Percentiles rank a stretch among this genome's conserved stretches.
These are phyloP conservation scores for Caenorhabditis uteleia DNA, from an alignment of 2,888 invertebrate genomes.

Conservation along the genomic window DNA sequence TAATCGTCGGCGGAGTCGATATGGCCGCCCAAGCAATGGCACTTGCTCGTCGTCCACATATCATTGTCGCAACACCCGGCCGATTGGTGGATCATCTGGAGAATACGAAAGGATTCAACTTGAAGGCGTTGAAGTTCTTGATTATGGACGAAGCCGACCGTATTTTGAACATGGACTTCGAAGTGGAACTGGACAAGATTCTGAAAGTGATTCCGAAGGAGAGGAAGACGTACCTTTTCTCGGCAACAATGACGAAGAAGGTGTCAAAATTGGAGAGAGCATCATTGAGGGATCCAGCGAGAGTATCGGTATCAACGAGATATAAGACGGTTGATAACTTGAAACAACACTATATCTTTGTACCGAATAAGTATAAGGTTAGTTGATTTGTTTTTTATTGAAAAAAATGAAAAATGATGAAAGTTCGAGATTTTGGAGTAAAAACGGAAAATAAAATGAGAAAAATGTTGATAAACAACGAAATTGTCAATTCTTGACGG, in stretches of 20 bases:
- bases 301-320: slow-evolving; percentile 87
- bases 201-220: slow-evolving; percentile 88
- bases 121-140: slow-evolving; percentile 81
- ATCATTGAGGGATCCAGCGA: slow-evolving; percentile 89
- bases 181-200: slow-evolving; percentile 91
- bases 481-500: no score
- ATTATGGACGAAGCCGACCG: slow-evolving; percentile 99
- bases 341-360: slow-evolving; percentile 90
- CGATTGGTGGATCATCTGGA: slow-evolving; percentile 79
- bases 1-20: slow-evolving; percentile 98
- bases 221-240: slow-evolving; percentile 89
- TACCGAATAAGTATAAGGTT: slow-evolving; percentile 93
- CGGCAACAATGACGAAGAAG: slow-evolving; percentile 94
- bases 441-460: no score
- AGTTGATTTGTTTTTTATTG: slow-evolving; percentile 3
- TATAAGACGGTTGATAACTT: slow-evolving; percentile 97
- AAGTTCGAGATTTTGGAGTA: background rate
- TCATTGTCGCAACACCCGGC: slow-evolving; percentile 80
- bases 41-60: slow-evolving; percentile 93
- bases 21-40: slow-evolving; percentile 91
- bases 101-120: slow-evolving; percentile 95
- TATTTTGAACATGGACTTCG: slow-evolving; percentile 98
- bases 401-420: background rate
- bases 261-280: slow-evolving; percentile 90
- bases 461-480: no score